These are phyloP conservation scores for Zaprionus taronus DNA, from an alignment of 1,140 invertebrate genomes.

Conservation along the genomic window DNA sequence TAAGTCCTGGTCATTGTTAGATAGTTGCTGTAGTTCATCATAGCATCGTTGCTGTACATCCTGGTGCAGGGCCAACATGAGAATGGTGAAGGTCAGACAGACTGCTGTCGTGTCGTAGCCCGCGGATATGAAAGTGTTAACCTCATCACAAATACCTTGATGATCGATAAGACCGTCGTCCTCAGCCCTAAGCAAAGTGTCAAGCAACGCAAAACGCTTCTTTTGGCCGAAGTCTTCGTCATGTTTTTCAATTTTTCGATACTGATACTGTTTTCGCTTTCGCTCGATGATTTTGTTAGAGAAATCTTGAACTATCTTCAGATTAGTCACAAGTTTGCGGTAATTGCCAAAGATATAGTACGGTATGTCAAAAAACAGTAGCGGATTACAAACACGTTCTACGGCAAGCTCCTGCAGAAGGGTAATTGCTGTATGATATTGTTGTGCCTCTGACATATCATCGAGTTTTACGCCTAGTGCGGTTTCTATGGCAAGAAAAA, in stretches of 20 bases:
- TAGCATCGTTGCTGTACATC: constrained; percentile 88
- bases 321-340: constrained; percentile 34
- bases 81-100: constrained; percentile 86
- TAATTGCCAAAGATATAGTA: constrained; percentile 62
- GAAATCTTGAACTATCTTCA: constrained; percentile 70
- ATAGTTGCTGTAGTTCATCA: constrained; percentile 68
- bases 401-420: constrained; percentile 60
- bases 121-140: constrained; percentile 93
- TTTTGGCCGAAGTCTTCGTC: constrained; percentile 66
- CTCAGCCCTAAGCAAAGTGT: constrained; percentile 89
- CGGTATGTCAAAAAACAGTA: constrained; percentile 40
- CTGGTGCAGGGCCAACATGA: constrained; percentile 87
- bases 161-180: constrained; percentile 86
- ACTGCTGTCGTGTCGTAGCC: constrained; percentile 91
- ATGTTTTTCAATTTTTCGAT: not conserved
- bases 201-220: constrained; percentile 91
- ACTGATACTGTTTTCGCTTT: constrained; percentile 46
- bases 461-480: constrained; percentile 89
- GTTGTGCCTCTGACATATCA: constrained; percentile 50
- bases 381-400: constrained; percentile 61
- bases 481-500: constrained; percentile 86
- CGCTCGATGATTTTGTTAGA: constrained; percentile 69
- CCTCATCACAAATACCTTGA: constrained; percentile 91
- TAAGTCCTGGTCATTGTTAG: constrained; percentile 46
- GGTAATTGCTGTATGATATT: constrained; percentile 70